A percentile compares a stretch with the other conserved stretches of the same genome.
Conservation (phyloP, 2,797 vertebrate genomes). For the Rallus crepitans region DNA sequence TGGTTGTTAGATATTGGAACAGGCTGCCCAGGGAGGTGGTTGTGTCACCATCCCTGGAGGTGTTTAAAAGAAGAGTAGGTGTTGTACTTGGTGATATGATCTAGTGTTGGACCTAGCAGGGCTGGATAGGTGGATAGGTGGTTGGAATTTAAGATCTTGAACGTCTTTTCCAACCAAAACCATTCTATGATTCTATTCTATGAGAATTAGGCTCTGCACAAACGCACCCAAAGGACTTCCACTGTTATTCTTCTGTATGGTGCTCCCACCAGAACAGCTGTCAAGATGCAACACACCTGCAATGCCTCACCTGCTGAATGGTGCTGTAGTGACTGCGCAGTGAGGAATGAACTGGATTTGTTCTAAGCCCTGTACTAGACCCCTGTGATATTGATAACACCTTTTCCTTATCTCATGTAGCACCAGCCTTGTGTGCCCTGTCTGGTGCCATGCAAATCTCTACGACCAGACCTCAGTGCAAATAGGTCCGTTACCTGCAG, state of each 20-base stretch:
- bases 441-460: neutral
- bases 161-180: no score
- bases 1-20: no score
- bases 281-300: neutral
- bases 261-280: neutral
- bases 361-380: neutral
- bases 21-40: no score
- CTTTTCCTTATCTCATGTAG: neutral
- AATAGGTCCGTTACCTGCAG: neutral
- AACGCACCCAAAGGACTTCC: neutral
- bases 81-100: no score
- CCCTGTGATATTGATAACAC: fast-evolving
- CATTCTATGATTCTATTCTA: no score
- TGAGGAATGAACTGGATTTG: neutral
- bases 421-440: neutral
- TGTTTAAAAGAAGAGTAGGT: no score
- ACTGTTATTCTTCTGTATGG: neutral
- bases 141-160: no score
- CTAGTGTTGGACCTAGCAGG: no score
- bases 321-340: neutral
- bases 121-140: no score
- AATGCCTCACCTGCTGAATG: neutral
- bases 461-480: neutral
- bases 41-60: no score
- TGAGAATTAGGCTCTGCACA: neutral